Evolutionary conservation across 2,113 vertebrate genomes (phyloP), one percentile per base, ranked within the genome.

Genomic region (Thinocorus orbignyianus): DNA sequence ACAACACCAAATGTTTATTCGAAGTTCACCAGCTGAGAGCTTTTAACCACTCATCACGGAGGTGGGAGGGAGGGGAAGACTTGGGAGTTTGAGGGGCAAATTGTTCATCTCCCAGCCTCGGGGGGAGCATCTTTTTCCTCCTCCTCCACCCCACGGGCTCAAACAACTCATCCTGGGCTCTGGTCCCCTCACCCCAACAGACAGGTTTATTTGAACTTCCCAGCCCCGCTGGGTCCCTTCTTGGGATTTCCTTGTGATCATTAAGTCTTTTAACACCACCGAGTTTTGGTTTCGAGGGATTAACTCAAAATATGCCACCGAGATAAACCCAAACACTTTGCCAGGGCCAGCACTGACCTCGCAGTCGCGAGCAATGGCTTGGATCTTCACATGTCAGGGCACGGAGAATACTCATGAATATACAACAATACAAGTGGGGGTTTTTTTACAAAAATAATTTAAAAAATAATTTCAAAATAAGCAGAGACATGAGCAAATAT

Each of bases 261-360:
- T 0, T 7, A 19, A 65, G 3, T 3, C 31, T 58, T 49, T 39
- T 10, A 33, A 25, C 3, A 0, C 2, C 16, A 9, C 31, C 0
- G 3, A 0, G 68, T 15, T 64, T 55, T 23, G 68, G 46, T 20
- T 65, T 41, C 0, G 2, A 57, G 68, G 35, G 31, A 28, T 55
- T 3, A 51, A 44, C 30, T 49, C 24, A 10, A 30, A 41, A 37
- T 1, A 44, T 0, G 0, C 35, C 1, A 0, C 1, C 9, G 54
- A 52, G 76, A 60, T 19, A 25, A 82, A 15, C 13, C 25, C 61
- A 42, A 35, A 35, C 0, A 1, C 58, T 55, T 66, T 16, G 12
- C 17, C 9, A n/a, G 65, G 51, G 4, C 17, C 78, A 9, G 30
- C 20, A 1, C 4, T 6, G 42, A 17, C 44, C 52, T 41, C 6